A percentile compares a stretch with the other conserved stretches of the same genome.
Evolutionary conservation across 2,888 invertebrate genomes (phyloP).

Genomic region (Melieria crassipennis): DNA sequence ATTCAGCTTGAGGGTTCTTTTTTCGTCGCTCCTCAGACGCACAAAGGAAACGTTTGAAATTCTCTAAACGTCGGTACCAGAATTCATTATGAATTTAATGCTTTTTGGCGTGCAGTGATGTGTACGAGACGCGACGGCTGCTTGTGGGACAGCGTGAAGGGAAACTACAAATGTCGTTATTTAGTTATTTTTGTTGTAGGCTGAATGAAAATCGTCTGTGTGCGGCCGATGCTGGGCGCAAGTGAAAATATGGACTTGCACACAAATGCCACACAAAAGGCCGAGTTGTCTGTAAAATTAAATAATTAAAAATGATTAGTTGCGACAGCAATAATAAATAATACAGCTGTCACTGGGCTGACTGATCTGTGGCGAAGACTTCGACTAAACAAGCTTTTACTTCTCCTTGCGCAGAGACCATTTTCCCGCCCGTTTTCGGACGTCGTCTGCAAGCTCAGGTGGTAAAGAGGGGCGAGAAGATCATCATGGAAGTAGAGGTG

Average conservation of each 20-base stretch:
- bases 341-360: too few relatives aligned
- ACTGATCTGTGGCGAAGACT: too few relatives aligned
- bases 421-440: conserved; percentile 84
- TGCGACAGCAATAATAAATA: too few relatives aligned
- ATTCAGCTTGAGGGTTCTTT: neutral
- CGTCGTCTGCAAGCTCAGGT: conserved; percentile 80
- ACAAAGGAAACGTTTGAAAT: conserved; percentile 17
- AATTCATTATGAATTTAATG: conserved; percentile 31
- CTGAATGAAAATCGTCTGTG: neutral
- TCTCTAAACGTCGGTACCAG: conserved; percentile 22
- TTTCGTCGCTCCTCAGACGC: neutral
- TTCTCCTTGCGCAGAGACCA: conserved; percentile 70
- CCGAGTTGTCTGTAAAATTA: too few relatives aligned
- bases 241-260: neutral
- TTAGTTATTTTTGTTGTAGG: neutral
- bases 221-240: too few relatives aligned
- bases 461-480: conserved; percentile 76
- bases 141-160: neutral
- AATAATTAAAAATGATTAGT: too few relatives aligned
- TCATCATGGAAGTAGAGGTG: conserved; percentile 80
- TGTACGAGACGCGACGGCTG: neutral
- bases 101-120: conserved; percentile 25
- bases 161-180: neutral
- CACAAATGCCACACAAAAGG: neutral
- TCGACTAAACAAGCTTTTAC: too few relatives aligned